Evolutionary conservation across 2,888 invertebrate genomes (phyloP).

Genomic region (Tachystola acroxantha): DNA sequence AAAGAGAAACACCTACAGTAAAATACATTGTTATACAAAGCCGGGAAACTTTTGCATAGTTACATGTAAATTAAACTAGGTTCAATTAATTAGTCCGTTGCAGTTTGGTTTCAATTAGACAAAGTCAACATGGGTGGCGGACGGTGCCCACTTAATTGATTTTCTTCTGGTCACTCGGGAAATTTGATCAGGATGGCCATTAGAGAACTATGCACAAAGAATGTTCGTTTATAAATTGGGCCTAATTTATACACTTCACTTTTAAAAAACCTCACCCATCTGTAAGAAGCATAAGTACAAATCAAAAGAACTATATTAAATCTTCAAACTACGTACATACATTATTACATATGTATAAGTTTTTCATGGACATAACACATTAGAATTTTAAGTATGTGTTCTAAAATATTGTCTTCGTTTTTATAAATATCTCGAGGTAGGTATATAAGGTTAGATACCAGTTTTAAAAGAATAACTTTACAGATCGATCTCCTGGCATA

Average conservation of each 20-base stretch:
- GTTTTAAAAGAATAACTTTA: no score
- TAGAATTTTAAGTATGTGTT: no score
- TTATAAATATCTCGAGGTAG: no score
- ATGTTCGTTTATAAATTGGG: constrained; percentile 6
- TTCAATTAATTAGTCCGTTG: constrained; percentile 46
- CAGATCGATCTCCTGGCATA: no score
- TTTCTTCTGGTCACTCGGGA: constrained; percentile 29
- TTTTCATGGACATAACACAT: no score
- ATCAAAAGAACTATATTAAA: no score
- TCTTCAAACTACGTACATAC: no score
- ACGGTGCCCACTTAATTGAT: constrained; percentile 40
- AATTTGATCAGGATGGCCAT: constrained; percentile 20
- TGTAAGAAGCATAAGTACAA: neutral
- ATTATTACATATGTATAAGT: neutral
- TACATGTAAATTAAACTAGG: constrained; percentile 26
- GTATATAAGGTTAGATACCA: no score
- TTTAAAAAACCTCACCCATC: neutral
- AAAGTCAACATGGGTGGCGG: constrained; percentile 47
- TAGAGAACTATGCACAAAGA: constrained; percentile 4
- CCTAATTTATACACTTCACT: constrained; percentile 6
- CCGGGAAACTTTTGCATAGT: constrained; percentile 19
- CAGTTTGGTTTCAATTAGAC: constrained; percentile 65
- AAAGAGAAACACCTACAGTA: constrained; percentile 4
- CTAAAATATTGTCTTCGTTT: no score
- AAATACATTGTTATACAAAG: constrained; percentile 8